Percentiles rank a stretch among this genome's conserved stretches.
Conservation (phyloP, 30 jellyfish, hydroid and myxozoan species). For the Cassiopea xamachana region DNA sequence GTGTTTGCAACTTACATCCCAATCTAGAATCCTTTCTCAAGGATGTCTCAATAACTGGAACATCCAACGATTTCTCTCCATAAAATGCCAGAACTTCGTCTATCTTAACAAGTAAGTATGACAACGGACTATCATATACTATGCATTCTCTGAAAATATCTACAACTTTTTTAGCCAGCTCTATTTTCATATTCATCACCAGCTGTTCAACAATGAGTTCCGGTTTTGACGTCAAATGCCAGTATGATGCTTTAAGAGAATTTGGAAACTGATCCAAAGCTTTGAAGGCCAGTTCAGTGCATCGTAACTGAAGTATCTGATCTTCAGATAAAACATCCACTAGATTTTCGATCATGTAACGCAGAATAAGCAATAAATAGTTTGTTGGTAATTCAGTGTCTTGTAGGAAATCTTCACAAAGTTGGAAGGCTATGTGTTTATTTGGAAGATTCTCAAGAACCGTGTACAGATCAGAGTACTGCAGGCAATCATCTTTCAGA, state of each 20-base stretch:
- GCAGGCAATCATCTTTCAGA: constrained; percentile 48
- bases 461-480: constrained; percentile 35
- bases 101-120: constrained; percentile 30
- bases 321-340: constrained; percentile 37
- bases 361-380: constrained; percentile 47
- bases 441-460: constrained; percentile 41
- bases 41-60: constrained; percentile 42
- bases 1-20: constrained; percentile 35
- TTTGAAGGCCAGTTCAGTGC: constrained; percentile 59
- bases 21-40: constrained; percentile 25
- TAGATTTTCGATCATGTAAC: constrained; percentile 66
- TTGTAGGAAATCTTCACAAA: constrained; percentile 63
- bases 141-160: constrained; percentile 28
- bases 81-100: constrained; percentile 77
- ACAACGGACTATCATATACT: constrained; percentile 25
- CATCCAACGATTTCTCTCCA: constrained; percentile 80
- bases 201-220: constrained; percentile 84
- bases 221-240: constrained; percentile 73
- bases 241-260: constrained; percentile 43
- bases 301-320: neutral
- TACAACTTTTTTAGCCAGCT: constrained; percentile 66
- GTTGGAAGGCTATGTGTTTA: constrained; percentile 64
- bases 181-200: constrained; percentile 87
- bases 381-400: constrained; percentile 48
- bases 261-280: constrained; percentile 68